Evolutionary conservation across 2,113 vertebrate genomes (phyloP).

Genomic region (Protobothrops flavoviridis): DNA sequence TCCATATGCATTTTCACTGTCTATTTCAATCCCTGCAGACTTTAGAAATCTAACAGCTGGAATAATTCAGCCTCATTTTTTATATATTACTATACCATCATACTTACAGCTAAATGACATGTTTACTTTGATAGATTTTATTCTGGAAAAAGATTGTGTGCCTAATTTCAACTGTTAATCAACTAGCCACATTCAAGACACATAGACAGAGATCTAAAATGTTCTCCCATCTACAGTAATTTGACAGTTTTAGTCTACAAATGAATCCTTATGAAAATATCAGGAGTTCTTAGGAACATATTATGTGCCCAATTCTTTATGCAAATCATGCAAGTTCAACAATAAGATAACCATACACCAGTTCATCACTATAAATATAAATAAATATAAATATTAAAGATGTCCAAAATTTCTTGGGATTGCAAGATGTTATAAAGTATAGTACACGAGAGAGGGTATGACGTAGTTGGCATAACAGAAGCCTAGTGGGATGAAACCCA

Average conservation of each 20-base stretch:
- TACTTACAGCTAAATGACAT: background rate
- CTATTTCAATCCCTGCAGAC: background rate
- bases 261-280: slow-evolving; percentile 37
- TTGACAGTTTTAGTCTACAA: slow-evolving; percentile 59
- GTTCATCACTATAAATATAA: no score
- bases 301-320: background rate
- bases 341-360: no score
- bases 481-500: no score
- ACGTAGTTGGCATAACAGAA: no score
- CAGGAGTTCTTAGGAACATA: background rate
- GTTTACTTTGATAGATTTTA: background rate
- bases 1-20: background rate
- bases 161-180: background rate
- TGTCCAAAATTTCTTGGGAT: no score
- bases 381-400: no score
- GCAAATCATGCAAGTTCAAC: background rate
- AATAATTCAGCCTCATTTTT: background rate
- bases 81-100: background rate
- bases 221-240: slow-evolving; percentile 25
- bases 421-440: no score
- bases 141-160: background rate
- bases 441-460: no score
- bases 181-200: background rate
- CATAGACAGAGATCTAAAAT: slow-evolving; percentile 31
- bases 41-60: background rate